Conservation (phyloP, 2,797 vertebrate genomes). For the Sylvilagus floridanus region DNA sequence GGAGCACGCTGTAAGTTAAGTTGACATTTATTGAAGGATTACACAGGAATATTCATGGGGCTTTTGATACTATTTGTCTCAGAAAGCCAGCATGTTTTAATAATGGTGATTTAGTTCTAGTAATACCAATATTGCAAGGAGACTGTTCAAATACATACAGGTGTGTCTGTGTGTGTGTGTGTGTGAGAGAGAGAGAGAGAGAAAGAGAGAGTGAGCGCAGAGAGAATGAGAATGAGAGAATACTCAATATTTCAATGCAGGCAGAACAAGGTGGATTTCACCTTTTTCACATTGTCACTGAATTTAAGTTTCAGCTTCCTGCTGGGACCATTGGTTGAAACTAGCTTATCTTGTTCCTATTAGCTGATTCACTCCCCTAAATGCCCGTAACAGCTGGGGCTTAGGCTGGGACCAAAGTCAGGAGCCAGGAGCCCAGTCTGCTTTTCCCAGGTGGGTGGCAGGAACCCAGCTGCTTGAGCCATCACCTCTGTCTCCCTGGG, state of each 20-base stretch:
- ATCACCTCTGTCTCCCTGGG: too few relatives aligned
- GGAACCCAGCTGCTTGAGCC: too few relatives aligned
- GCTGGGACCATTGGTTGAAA: neutral
- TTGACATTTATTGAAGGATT: conserved; percentile 64
- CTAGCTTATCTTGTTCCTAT: neutral
- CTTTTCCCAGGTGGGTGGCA: too few relatives aligned
- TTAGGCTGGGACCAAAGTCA: too few relatives aligned
- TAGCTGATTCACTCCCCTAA: too few relatives aligned
- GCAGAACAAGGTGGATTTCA: neutral
- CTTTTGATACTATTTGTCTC: conserved; percentile 47
- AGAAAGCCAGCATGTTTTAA: conserved; percentile 46
- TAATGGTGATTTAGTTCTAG: conserved; percentile 31
- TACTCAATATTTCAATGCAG: neutral
- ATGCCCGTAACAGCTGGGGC: too few relatives aligned
- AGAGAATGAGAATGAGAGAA: neutral
- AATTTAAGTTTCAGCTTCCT: neutral
- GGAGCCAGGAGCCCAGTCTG: too few relatives aligned
- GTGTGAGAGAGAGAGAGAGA: neutral
- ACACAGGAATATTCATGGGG: neutral
- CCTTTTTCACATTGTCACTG: neutral
- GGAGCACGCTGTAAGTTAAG: conserved; percentile 52
- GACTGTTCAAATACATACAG: conserved; percentile 18
- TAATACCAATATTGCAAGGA: neutral
- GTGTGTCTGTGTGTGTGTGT: neutral
- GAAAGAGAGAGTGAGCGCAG: neutral